Evolutionary conservation across 2,888 invertebrate genomes (phyloP), one percentile per base, ranked within the genome.

Genomic region (Margaritifera margaritifera): DNA sequence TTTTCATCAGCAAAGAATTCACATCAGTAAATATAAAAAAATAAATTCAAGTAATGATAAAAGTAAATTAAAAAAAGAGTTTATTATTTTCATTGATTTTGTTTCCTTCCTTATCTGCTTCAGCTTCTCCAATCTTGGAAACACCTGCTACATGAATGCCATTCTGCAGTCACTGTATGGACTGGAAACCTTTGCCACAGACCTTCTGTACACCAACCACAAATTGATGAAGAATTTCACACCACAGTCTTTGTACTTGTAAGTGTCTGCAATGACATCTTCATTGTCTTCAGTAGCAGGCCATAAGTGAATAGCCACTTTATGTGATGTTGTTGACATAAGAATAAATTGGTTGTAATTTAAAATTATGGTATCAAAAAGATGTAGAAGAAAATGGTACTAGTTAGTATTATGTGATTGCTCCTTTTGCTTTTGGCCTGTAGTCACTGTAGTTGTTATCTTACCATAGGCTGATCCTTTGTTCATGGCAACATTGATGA

Each of bases 121-220:
- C 80, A 88, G 88, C 25, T 87, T 88, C 69, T 86, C 86, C 20
- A 88, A 88, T 71, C 77, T 88, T 19, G 88, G 88, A 1, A 88
- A 88, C 75, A 87, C 89, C 15, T 89, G 89, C 69, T 89, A 88
- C 75, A 88, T 88, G 88, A 89, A 88, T 75, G 85, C 88, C 27
- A 87, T 86, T 52, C 80, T 88, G 6, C 89, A 89, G 76, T 83
- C 87, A 8, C 68, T 88, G 64, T 85, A 85, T 68, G 79, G 83
- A 31, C 69, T 88, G 52, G 86, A 87, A 54, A 80, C 84, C 1
- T 86, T 88, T 65, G 66, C 80, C 11, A 71, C 75, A 19, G 87
- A 88, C 64, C 64, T 86, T 19, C 66, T 83, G n/a, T 55, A 68
- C n/a, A 67, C 73, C 11, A 80, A 78, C 66, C 74, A 76, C 25